A percentile compares a stretch with the other conserved stretches of the same genome.
Conservation (phyloP, 2,797 vertebrate species). For the Galaxias olidus region DNA sequence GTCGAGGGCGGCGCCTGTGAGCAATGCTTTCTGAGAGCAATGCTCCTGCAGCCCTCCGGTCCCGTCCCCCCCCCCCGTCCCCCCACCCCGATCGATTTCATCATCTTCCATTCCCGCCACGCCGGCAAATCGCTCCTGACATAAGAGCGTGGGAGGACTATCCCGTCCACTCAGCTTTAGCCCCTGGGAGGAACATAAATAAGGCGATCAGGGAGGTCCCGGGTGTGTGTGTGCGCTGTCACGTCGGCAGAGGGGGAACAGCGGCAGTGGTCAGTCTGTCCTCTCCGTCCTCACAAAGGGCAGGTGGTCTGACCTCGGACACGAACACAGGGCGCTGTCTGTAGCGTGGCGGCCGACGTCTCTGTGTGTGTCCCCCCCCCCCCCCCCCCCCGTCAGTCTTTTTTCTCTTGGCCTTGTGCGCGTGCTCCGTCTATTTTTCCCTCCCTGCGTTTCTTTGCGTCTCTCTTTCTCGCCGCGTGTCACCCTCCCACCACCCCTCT, state of each 20-base stretch:
- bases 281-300: too few relatives aligned
- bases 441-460: background rate
- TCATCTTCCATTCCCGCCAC: conserved; percentile 51
- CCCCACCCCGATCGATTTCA: conserved; percentile 58
- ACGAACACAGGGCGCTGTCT: too few relatives aligned
- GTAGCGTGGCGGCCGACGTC: too few relatives aligned
- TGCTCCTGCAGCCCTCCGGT: background rate
- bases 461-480: background rate
- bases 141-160: conserved; percentile 53
- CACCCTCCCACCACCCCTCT: background rate
- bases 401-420: too few relatives aligned
- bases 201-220: conserved; percentile 35
- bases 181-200: conserved; percentile 59
- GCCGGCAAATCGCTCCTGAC: conserved; percentile 50
- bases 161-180: conserved; percentile 46
- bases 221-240: conserved; percentile 1
- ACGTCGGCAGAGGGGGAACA: too few relatives aligned
- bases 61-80: conserved; percentile 33
- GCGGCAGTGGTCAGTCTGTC: too few relatives aligned
- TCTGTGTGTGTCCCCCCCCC: too few relatives aligned
- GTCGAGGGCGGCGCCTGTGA: conserved; percentile 15
- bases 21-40: too few relatives aligned
- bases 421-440: background rate
- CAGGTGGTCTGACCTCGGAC: too few relatives aligned
- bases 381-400: too few relatives aligned